phyloP scores from a whole-genome alignment of 2,797 vertebrate species.

The Argyrosomus regius region DNA sequence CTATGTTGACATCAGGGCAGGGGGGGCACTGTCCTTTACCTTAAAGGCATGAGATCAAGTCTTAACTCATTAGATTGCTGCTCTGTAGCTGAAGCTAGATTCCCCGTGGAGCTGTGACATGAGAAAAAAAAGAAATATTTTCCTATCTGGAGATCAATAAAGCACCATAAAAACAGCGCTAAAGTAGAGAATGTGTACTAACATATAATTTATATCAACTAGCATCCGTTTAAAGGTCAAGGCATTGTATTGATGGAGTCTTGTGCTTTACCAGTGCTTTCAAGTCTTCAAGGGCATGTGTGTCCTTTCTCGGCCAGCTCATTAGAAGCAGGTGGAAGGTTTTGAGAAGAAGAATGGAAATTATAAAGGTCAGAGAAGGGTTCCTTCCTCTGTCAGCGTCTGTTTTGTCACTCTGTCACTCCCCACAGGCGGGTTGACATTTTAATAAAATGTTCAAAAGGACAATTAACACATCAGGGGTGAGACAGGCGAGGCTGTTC shows the following conservation, averaged over 20 bases:
- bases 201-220: not conserved
- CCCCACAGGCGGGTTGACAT: slow-evolving; percentile 63
- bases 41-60: slow-evolving; percentile 30
- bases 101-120: not conserved
- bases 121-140: slow-evolving; percentile 4
- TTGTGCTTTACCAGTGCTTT: not conserved
- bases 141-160: slow-evolving; percentile 17
- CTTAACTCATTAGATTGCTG: not conserved
- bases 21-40: slow-evolving; percentile 26
- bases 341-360: slow-evolving; percentile 45
- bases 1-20: slow-evolving; percentile 29
- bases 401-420: slow-evolving; percentile 54
- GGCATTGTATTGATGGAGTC: not conserved
- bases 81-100: slow-evolving; percentile 15
- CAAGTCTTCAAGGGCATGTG: slow-evolving; percentile 9
- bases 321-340: slow-evolving; percentile 38
- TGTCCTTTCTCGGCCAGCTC: slow-evolving; percentile 26
- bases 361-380: slow-evolving; percentile 67
- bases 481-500: slow-evolving; percentile 22
- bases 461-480: slow-evolving; percentile 66
- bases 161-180: not conserved
- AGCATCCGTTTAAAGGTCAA: slow-evolving; percentile 20
- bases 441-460: slow-evolving; percentile 71
- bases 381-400: slow-evolving; percentile 35
- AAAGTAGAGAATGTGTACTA: not conserved